Evolutionary conservation across 2,888 invertebrate species (phyloP).

Genomic region (Phaonia tiefii): DNA sequence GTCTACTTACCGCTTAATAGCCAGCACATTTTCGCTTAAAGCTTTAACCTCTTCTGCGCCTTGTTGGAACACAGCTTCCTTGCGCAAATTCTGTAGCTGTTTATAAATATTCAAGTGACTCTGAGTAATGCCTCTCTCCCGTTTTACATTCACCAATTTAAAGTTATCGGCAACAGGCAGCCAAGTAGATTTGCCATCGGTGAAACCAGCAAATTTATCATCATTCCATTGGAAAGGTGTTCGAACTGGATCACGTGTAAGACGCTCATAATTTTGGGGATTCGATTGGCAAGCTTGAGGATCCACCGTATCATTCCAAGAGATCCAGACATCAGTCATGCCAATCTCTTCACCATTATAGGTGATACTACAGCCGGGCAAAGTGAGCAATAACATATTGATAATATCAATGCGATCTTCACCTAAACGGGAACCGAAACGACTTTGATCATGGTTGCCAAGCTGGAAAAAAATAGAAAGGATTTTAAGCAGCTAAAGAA

Average conservation of each 20-base stretch:
- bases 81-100: slow-evolving; percentile 81
- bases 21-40: slow-evolving; percentile 81
- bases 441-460: slow-evolving; percentile 88
- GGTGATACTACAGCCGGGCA: slow-evolving; percentile 91
- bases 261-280: slow-evolving; percentile 82
- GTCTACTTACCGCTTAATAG: slow-evolving; percentile 74
- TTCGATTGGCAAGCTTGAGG: slow-evolving; percentile 83
- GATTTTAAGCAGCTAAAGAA: not conserved
- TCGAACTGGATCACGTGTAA: slow-evolving; percentile 84
- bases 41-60: slow-evolving; percentile 81
- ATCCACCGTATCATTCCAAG: slow-evolving; percentile 82
- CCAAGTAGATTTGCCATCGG: slow-evolving; percentile 75
- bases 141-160: slow-evolving; percentile 82
- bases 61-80: slow-evolving; percentile 81
- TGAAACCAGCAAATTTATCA: slow-evolving; percentile 77
- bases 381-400: slow-evolving; percentile 88
- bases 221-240: slow-evolving; percentile 85
- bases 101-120: slow-evolving; percentile 85
- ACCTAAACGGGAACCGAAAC: slow-evolving; percentile 87
- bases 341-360: slow-evolving; percentile 88
- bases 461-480: slow-evolving; percentile 79
- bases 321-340: slow-evolving; percentile 82
- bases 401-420: slow-evolving; percentile 87
- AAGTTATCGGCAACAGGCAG: slow-evolving; percentile 82
- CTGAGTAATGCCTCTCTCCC: slow-evolving; percentile 79